Percentiles rank a stretch among this genome's conserved stretches.
Evolutionary conservation across 2,113 vertebrate species (phyloP).

Genomic region (Tragelaphus buxtoni): DNA sequence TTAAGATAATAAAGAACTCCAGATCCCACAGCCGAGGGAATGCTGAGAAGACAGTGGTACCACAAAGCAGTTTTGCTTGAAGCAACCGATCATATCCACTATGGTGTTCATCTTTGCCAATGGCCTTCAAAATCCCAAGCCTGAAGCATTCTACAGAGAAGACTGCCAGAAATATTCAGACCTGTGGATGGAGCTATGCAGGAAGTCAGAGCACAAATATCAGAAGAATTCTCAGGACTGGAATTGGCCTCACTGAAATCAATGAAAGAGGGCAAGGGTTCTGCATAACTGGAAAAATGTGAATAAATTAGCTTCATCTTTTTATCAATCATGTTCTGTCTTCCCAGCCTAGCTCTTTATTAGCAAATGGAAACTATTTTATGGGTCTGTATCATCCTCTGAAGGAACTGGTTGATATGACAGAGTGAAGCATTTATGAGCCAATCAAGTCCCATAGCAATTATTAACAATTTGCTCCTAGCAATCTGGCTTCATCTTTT

Average conservation of each 20-base stretch:
- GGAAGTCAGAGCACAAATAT: background rate
- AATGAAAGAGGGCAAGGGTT: background rate
- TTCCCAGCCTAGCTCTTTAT: background rate
- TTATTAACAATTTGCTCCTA: conserved; percentile 46
- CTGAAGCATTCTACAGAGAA: background rate
- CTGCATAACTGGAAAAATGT: background rate
- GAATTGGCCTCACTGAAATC: background rate
- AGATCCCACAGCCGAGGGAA: background rate
- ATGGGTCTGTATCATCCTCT: background rate
- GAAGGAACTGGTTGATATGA: background rate
- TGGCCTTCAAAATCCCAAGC: background rate
- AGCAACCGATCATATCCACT: background rate
- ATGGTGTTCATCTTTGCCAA: background rate
- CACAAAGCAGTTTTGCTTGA: background rate
- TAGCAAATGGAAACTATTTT: background rate
- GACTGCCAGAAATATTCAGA: background rate
- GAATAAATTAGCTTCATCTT: background rate
- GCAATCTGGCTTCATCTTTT: conserved; percentile 23
- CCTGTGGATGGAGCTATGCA: background rate
- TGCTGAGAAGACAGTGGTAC: background rate
- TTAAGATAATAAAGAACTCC: background rate
- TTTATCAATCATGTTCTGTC: background rate
- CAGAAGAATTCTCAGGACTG: background rate
- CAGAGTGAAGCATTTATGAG: background rate
- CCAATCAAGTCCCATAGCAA: background rate